A percentile compares a stretch with the other conserved stretches of the same genome.
These are phyloP conservation scores for Idris sp. DNA, from an alignment of 1,140 invertebrate genomes.

Conservation along the genomic window DNA sequence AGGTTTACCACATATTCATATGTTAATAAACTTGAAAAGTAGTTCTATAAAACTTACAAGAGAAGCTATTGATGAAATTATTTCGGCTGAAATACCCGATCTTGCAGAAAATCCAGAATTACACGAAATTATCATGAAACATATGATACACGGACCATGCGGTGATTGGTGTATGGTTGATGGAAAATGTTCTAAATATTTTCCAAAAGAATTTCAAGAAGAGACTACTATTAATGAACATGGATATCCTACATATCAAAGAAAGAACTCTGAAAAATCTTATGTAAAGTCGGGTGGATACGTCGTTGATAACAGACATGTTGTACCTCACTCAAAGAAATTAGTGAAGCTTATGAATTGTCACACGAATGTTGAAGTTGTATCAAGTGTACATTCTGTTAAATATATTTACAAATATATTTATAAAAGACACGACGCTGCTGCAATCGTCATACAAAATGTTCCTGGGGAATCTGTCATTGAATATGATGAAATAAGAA, in stretches of 20 bases:
- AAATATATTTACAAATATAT: too few species aligned
- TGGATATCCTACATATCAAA: not conserved
- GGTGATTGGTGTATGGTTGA: too few species aligned
- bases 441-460: too few species aligned
- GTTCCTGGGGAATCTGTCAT: too few species aligned
- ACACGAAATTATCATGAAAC: constrained; percentile 1
- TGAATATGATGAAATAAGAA: constrained; percentile 15
- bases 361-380: constrained; percentile 11
- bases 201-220: constrained; percentile 1
- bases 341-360: constrained; percentile 2
- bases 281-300: constrained; percentile 1
- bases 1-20: too few species aligned
- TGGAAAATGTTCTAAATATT: too few species aligned
- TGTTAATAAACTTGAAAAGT: not conserved
- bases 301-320: constrained; percentile 5
- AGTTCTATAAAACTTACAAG: not conserved
- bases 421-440: too few species aligned
- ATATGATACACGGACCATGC: constrained; percentile 3
- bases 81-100: constrained; percentile 12
- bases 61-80: constrained; percentile 2
- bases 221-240: constrained; percentile 4
- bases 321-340: constrained; percentile 1
- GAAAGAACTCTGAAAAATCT: not conserved
- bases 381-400: constrained; percentile 3
- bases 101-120: not conserved